Percentiles rank a stretch among this genome's conserved stretches.
Evolutionary conservation across 1,140 invertebrate species (phyloP).

Genomic region (Bombus waltoni): DNA sequence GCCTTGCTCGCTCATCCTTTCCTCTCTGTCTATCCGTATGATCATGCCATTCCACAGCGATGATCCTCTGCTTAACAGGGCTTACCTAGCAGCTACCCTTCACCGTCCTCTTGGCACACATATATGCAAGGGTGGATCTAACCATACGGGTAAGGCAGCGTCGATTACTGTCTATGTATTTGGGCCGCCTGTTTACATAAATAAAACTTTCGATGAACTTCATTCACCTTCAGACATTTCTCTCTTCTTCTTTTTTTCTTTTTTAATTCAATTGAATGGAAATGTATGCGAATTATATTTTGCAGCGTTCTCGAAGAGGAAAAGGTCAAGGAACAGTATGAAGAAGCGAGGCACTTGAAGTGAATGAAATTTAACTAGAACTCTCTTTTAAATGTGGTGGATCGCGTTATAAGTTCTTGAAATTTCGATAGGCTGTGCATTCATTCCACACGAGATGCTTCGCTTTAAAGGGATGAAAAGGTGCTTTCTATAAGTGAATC

Average conservation of each 20-base stretch:
- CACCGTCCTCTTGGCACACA: slow-evolving; percentile 45
- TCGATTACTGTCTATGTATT: slow-evolving; percentile 26
- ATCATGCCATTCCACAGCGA: slow-evolving; percentile 75
- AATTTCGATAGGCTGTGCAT: background rate
- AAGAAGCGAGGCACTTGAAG: background rate
- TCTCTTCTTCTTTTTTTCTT: background rate
- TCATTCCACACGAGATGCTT: background rate
- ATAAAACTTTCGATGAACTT: background rate
- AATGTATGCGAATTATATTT: background rate
- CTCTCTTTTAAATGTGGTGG: background rate
- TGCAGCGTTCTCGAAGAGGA: background rate
- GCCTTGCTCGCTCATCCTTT: slow-evolving; percentile 25
- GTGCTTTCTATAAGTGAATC: background rate
- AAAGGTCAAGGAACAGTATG: background rate
- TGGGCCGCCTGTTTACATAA: background rate
- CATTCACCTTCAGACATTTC: background rate
- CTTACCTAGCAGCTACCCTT: slow-evolving; percentile 62
- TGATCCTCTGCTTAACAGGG: slow-evolving; percentile 72
- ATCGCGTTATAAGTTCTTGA: slow-evolving; percentile 1
- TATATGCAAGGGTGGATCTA: slow-evolving; percentile 16
- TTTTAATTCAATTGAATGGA: background rate
- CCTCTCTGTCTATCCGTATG: slow-evolving; percentile 65
- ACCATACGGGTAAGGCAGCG: slow-evolving; percentile 17
- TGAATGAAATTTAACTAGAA: background rate
- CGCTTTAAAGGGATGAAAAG: background rate